Evolutionary conservation across 2,113 vertebrate genomes (phyloP), one percentile per base, ranked within the genome.

Genomic region (Noctilio leporinus): DNA sequence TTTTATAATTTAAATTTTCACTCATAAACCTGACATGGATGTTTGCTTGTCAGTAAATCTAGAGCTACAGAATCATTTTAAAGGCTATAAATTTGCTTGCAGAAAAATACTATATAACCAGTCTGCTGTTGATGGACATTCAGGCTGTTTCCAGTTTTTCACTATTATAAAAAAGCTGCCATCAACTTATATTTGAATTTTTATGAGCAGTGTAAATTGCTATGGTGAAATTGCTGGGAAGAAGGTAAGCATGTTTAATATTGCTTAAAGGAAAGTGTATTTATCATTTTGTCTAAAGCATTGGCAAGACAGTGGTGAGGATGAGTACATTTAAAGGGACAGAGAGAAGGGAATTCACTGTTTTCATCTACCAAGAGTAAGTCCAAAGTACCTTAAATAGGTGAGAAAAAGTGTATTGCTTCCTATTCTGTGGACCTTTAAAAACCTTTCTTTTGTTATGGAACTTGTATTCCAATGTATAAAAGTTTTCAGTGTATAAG

Each of bases 1-100:
- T 65, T 86, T 65, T 69, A 78, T 70, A 80, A 95, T 94, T 75
- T 87, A 94, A 64, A 65, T 40, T 59, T 97, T 91, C 17, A n/a
- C 33, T 94, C 43, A 81, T 40, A 86, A 47, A 45, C 22, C 22
- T 90, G 64, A 62, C 35, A 62, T 49, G 65, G n/a, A 67, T 83
- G 40, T 90, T 26, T 91, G 57, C 40, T 59, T 73, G 20, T 55
- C 51, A 65, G 51, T 45, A 85, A 95, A 65, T 75, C 49, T 87
- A 81, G 57, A 81, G 38, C 12, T 65, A 64, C 15, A 47, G 35
- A 93, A 75, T 85, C 14, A 82, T 75, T 86, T 95, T 89, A 93
- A 73, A 30, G 64, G n/a, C 22, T 69, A 67, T 69, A 75, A 92
- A 86, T 64, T 87, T 35, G 16, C 47, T 72, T 72, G 10, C 57